Conservation (phyloP, 92 coral and sea anemone species). For the Hydrozoanthus gracilis region DNA sequence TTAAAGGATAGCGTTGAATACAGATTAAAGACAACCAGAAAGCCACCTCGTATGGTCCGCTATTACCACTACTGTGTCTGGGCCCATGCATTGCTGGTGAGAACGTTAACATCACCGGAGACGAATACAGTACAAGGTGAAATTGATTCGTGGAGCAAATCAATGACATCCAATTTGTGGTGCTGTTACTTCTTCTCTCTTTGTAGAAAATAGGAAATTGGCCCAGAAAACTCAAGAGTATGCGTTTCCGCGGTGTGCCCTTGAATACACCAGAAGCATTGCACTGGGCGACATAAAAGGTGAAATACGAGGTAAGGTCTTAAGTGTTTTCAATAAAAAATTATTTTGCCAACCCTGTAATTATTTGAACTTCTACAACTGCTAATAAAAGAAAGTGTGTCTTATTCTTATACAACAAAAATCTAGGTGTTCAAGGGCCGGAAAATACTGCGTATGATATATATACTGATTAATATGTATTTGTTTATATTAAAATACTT, state of each 20-base stretch:
- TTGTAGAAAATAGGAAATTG: conserved; percentile 30
- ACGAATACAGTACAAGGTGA: conserved; percentile 9
- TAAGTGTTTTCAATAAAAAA: neutral
- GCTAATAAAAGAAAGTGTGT: neutral
- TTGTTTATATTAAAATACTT: neutral
- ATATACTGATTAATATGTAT: no score
- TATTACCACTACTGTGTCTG: conserved; percentile 11
- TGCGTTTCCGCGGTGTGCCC: neutral
- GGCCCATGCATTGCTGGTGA: conserved; percentile 27
- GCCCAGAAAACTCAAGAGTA: conserved; percentile 19
- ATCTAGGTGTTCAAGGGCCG: neutral
- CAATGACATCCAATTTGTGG: neutral
- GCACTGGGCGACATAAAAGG: conserved; percentile 15
- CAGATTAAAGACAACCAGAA: no score
- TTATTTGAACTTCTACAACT: neutral
- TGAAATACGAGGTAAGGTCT: neutral
- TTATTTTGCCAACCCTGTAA: neutral
- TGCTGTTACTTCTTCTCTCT: conserved; percentile 6
- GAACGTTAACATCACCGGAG: conserved; percentile 1
- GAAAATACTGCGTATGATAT: conserved; percentile 10
- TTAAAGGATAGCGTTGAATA: no score
- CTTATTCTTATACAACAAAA: neutral
- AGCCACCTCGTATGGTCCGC: no score
- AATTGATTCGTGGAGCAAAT: conserved; percentile 18
- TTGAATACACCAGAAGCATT: neutral